phyloP scores from a whole-genome alignment of 92 coral and sea anemone genomes.

The Epizoanthus scotinus region DNA sequence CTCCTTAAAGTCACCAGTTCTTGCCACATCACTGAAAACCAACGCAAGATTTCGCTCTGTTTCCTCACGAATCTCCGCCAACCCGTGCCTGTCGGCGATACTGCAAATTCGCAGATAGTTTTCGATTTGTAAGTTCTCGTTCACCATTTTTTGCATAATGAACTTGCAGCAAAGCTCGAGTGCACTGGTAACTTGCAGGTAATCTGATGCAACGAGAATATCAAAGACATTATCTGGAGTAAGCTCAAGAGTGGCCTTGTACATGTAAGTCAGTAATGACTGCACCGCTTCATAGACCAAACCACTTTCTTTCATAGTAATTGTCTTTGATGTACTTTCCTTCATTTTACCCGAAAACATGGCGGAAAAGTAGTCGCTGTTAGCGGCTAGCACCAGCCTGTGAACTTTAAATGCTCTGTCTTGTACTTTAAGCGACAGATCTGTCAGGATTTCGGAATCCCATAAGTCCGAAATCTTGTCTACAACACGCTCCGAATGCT shows the following conservation, averaged over 20 bases:
- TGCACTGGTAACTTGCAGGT: slow-evolving; percentile 32
- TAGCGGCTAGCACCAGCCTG: slow-evolving; percentile 56
- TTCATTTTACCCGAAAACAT: slow-evolving; percentile 68
- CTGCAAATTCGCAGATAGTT: slow-evolving; percentile 35
- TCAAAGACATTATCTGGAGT: slow-evolving; percentile 42
- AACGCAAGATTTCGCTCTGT: slow-evolving; percentile 22
- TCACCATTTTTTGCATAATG: slow-evolving; percentile 11
- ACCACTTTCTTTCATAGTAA: slow-evolving; percentile 38
- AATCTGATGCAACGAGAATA: slow-evolving; percentile 46
- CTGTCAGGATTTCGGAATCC: slow-evolving; percentile 37
- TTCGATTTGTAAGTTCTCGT: slow-evolving; percentile 33
- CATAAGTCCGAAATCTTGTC: slow-evolving; percentile 25
- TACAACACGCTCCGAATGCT: slow-evolving; percentile 7
- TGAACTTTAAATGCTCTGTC: slow-evolving; percentile 52
- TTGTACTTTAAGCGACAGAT: slow-evolving; percentile 38
- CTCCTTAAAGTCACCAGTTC: slow-evolving; percentile 30
- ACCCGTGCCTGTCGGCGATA: slow-evolving; percentile 46
- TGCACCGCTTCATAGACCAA: slow-evolving; percentile 34
- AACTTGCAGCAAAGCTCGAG: slow-evolving; percentile 37
- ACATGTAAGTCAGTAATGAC: slow-evolving; percentile 43
- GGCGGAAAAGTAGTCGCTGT: slow-evolving; percentile 66
- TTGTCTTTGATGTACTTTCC: slow-evolving; percentile 52
- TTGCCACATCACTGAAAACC: slow-evolving; percentile 34
- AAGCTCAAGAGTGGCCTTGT: slow-evolving; percentile 39
- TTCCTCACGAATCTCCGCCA: slow-evolving; percentile 45